Base-by-base conservation (phyloP, 2,797 vertebrate species). In the Gouania willdenowi region DNA sequence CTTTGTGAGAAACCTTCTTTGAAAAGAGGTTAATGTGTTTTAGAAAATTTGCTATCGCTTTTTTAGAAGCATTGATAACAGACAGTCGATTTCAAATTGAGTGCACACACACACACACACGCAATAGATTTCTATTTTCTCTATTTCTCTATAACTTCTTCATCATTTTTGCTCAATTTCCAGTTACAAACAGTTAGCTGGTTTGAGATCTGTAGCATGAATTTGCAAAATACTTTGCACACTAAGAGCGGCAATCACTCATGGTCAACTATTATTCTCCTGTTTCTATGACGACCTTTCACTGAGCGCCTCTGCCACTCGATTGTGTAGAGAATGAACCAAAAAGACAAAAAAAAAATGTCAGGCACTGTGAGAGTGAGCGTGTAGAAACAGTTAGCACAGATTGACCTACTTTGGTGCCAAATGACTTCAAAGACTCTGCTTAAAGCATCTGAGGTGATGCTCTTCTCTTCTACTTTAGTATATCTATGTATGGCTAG, bases 221-320 rank as follows among this genome's bases (percentile, higher is more conserved):
- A 64, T 49, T 74, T 71, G 66, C 62, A 50, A 43, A 66, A 70
- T 34, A 65, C 55, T 55, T 68, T 65, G 39, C 40, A 67, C 46
- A 53, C 44, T 28, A 31, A 51, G 56, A 33, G 6, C 31, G 41
- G 38, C 45, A 40, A 68, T 76, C 66, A 51, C 68, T 79, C 64
- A 49, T 64, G 77, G 80, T 78, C 77, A 79, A 67, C 44, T 68
- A 56, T 55, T 52, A 20, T 7, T 23, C 7, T 8, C 6, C 71
- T 40, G 70, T 88, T 75, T 42, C 85, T 74, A 85, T 85, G 85
- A 82, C 82, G 80, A 84, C 83, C 17, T 43, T 46, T 53, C 45
- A 53, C 63, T 57, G 71, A 62, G 53, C 65, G 54, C 40, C 52
- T 51, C 66, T 51, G 66, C 53, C 49, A 71, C 61, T 46, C 70